Evolutionary conservation across 2,113 vertebrate genomes (phyloP).

Genomic region (Cepphus grylle): DNA sequence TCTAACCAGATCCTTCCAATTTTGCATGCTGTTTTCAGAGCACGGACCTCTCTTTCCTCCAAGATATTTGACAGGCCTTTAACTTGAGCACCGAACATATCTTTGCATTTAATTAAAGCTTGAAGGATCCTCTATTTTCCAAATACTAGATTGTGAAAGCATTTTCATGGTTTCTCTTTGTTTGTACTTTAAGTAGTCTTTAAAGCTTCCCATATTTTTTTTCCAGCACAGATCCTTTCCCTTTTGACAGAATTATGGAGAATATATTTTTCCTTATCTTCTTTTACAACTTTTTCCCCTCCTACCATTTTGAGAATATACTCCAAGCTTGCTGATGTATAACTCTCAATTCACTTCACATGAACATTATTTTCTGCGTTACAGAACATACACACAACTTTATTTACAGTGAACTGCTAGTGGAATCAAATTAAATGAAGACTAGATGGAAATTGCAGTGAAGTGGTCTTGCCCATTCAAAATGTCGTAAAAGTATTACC

Average conservation of each 20-base stretch:
- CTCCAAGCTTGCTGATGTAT: background rate
- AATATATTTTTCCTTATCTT: conserved; percentile 11
- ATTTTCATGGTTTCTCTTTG: background rate
- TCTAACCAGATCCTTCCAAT: conserved; percentile 15
- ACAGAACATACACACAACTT: background rate
- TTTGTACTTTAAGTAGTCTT: background rate
- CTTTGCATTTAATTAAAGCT: conserved; percentile 62
- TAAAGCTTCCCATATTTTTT: background rate
- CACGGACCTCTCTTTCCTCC: background rate
- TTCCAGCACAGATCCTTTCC: background rate
- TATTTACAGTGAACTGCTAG: background rate
- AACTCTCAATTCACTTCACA: background rate
- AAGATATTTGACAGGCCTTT: conserved; percentile 22
- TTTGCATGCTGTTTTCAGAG: conserved; percentile 31
- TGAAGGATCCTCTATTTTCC: background rate
- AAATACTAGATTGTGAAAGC: background rate
- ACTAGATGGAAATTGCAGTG: background rate
- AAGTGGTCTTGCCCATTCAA: background rate
- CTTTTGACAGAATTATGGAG: conserved; percentile 44
- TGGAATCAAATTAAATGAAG: background rate
- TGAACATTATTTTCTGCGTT: background rate
- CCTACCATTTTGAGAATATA: background rate
- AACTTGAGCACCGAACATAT: conserved; percentile 17
- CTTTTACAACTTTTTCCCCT: background rate
- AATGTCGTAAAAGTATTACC: background rate